Percentiles rank a stretch among this genome's conserved stretches.
phyloP scores from a whole-genome alignment of 2,797 vertebrate genomes.

The Pachyuromys duprasi region DNA sequence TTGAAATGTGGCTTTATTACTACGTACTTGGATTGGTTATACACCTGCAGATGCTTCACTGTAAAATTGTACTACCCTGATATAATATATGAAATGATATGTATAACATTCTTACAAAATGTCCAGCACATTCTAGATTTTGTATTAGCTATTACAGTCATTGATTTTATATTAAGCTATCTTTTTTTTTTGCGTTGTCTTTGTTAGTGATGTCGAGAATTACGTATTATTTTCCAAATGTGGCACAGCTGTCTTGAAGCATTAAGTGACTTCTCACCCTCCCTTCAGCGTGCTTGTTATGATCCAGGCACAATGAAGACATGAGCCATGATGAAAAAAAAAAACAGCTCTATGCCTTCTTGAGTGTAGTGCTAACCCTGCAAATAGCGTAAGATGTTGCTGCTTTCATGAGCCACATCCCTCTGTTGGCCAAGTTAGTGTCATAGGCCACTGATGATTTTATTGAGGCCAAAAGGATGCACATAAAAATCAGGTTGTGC shows the following conservation, averaged over 20 bases:
- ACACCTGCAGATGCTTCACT: background rate
- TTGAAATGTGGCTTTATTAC: background rate
- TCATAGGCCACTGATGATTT: background rate
- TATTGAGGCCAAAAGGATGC: background rate
- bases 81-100: background rate
- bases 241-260: background rate
- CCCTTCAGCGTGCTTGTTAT: background rate
- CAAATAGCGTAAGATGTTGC: background rate
- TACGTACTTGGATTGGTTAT: background rate
- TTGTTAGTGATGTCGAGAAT: background rate
- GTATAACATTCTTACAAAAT: background rate
- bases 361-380: background rate
- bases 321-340: background rate
- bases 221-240: background rate
- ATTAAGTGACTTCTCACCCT: background rate
- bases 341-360: background rate
- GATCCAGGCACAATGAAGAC: background rate
- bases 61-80: background rate
- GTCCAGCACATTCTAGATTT: background rate
- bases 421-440: background rate
- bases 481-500: background rate
- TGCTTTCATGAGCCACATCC: background rate
- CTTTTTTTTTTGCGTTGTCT: background rate
- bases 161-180: background rate
- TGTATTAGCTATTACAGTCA: background rate